Evolutionary conservation across 2,888 invertebrate species (phyloP).

Genomic region (Anarsia innoxiella): DNA sequence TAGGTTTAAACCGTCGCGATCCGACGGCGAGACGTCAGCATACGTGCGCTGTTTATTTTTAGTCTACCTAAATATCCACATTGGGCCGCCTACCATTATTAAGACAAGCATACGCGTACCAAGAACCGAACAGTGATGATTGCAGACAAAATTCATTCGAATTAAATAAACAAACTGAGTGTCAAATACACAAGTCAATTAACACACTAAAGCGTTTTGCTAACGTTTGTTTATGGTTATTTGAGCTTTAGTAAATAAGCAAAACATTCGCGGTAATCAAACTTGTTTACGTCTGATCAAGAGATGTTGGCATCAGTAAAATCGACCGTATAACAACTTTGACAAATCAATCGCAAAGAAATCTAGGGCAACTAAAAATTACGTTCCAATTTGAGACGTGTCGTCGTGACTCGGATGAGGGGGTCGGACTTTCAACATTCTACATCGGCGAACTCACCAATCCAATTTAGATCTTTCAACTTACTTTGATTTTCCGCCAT

Average conservation of each 20-base stretch:
- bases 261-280: constrained; percentile 3
- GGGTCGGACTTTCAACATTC: too few species aligned
- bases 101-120: too few species aligned
- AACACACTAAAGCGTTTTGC: background rate
- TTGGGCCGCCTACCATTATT: background rate
- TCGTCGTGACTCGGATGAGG: too few species aligned
- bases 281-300: too few species aligned
- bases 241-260: constrained; percentile 1
- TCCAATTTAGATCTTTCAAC: too few species aligned
- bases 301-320: background rate
- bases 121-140: constrained; percentile 1
- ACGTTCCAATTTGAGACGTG: constrained; percentile 1
- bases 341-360: background rate
- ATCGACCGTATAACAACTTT: too few species aligned
- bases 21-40: constrained; percentile 22
- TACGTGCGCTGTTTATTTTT: constrained; percentile 39
- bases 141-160: background rate
- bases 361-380: constrained; percentile 2
- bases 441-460: too few species aligned
- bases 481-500: too few species aligned
- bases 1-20: constrained; percentile 21
- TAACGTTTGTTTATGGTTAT: constrained; percentile 6
- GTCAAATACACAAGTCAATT: constrained; percentile 9
- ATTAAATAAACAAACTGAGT: constrained; percentile 8
- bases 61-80: constrained; percentile 22